Evolutionary conservation across 2,113 vertebrate genomes (phyloP).

Genomic region (Clarias magur): DNA sequence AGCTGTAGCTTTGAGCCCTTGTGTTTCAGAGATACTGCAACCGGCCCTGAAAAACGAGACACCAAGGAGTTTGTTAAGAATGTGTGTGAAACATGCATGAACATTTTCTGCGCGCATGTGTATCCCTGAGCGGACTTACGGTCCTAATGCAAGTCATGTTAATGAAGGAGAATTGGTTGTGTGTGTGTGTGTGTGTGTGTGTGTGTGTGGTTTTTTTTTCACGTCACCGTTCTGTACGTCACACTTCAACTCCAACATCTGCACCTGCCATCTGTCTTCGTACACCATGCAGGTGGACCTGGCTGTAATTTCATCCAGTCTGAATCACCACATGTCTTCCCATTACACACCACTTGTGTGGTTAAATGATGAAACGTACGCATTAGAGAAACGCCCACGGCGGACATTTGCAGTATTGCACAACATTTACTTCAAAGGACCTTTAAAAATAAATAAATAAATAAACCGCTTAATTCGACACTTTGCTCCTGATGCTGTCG

Average conservation of each 20-base stretch:
- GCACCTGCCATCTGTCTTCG: conserved; percentile 52
- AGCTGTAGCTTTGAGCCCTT: not conserved
- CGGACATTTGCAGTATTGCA: not conserved
- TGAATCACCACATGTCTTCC: conserved; percentile 24
- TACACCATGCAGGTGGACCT: conserved; percentile 36
- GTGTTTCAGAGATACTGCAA: conserved; percentile 6
- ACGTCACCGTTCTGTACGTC: not conserved
- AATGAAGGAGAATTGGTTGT: not conserved
- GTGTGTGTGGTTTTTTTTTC: no score
- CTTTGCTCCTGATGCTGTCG: not conserved
- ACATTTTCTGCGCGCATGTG: not conserved
- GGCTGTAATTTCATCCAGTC: conserved; percentile 44
- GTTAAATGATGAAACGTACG: not conserved
- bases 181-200: no score
- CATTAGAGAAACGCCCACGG: not conserved
- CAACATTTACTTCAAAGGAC: not conserved
- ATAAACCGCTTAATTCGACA: not conserved
- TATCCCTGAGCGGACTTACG: not conserved
- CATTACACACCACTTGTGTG: conserved; percentile 9
- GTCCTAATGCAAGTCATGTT: not conserved
- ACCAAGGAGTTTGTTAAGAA: not conserved
- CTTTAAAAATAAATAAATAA: not conserved
- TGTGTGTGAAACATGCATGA: not conserved
- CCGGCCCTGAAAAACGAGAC: conserved; percentile 4
- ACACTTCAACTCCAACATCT: not conserved